Base-by-base conservation (phyloP, 2,113 vertebrate species). In the Hyaena hyaena region DNA sequence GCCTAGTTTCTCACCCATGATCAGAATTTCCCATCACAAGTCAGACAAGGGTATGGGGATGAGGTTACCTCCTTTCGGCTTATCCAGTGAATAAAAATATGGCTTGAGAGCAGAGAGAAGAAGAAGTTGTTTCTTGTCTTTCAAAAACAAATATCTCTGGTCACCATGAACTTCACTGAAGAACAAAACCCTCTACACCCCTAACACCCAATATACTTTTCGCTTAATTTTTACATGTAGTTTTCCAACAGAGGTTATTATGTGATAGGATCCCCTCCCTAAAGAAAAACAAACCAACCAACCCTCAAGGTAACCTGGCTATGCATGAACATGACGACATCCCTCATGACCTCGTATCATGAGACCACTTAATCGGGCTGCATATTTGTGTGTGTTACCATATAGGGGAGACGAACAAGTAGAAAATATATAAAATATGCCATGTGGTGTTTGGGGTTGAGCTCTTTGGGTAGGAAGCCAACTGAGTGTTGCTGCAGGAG, bases 241-340 rank as follows among this genome's bases (percentile, higher is more conserved):
- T 10, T 33, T 76, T 76, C 45, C 12, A 76, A 48, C 28, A 45
- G 24, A 76, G 43, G 43, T 28, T 76, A 74, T 45, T 61, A 61
- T 61, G 58, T 23, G 58, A 21, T 61, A 61, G 19, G 58, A 21
- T 61, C 58, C 21, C 58, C 21, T 24, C 21, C 58, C 58, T 23
- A 61, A 61, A 21, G 58, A 61, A 61, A 61, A 61, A 61, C 21
- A 8, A 61, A 58, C 58, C 7, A 58, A 61, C 58, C 7, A 61
- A 61, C 8, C 58, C 21, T 61, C 58, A 21, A 24, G 58, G 58
- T 23, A 61, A 23, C 58, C 58, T 61, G 58, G 21, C 21, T 61
- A 8, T 23, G 21, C 7, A 8, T 2, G 2, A 23, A 23, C 0
- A 0, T 1, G 58, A 61, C 8, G 9, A 61, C 58, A 23, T 61